Conservation (phyloP, 1,140 invertebrate species). For the fruit fly (Drosophila melanogaster) region Release_6_plus_ISO1_MT NT_037436.4:15673501-15674000, state of each 20-base stretch:
- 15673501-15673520: slow-evolving; percentile 39
- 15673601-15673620: slow-evolving; percentile 44
- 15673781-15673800: slow-evolving; percentile 75
- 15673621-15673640: slow-evolving; percentile 23
- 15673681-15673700: slow-evolving; percentile 71
- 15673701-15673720: slow-evolving; percentile 74
- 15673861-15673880: slow-evolving; percentile 58
- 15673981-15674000: slow-evolving; percentile 75
- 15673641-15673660: neutral
- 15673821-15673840: slow-evolving; percentile 56
- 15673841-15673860: neutral
- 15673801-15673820: slow-evolving; percentile 77
- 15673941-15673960: slow-evolving; percentile 41
- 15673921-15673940: slow-evolving; percentile 6
- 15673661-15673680: slow-evolving; percentile 64
- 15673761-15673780: slow-evolving; percentile 36
- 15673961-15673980: slow-evolving; percentile 67
- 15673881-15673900: slow-evolving; percentile 38
- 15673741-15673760: slow-evolving; percentile 5
- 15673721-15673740: slow-evolving; percentile 51
- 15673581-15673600: slow-evolving; percentile 1
- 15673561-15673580: slow-evolving; percentile 44
- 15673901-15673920: slow-evolving; percentile 22
- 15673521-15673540: slow-evolving; percentile 35
- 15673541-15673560: slow-evolving; percentile 40